Conservation (phyloP, 2,113 vertebrate genomes). For the Pluvialis apricaria region DNA sequence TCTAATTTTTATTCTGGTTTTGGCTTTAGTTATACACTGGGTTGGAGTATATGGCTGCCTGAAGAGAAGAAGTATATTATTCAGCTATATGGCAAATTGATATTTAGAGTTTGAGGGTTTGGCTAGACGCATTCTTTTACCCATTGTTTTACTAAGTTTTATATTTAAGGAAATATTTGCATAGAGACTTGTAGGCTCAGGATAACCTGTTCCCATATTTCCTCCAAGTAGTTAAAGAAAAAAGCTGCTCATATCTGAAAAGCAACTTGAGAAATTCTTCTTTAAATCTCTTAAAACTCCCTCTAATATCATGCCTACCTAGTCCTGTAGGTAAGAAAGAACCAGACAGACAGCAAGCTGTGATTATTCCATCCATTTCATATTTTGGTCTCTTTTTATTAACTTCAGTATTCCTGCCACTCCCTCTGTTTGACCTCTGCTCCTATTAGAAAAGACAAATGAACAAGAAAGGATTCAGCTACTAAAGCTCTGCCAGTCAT, state of each 20-base stretch:
- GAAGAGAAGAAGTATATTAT: neutral
- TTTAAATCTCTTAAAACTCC: neutral
- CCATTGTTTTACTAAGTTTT: neutral
- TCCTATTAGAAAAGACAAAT: neutral
- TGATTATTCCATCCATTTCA: neutral
- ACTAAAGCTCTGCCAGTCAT: neutral
- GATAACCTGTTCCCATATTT: neutral
- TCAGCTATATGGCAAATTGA: neutral
- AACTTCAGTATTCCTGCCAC: neutral
- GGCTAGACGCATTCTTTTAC: neutral
- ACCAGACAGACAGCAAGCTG: neutral
- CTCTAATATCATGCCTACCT: neutral
- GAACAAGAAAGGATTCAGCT: neutral
- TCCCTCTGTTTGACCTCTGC: neutral
- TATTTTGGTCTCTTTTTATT: neutral
- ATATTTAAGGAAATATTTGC: neutral
- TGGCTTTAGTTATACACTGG: neutral
- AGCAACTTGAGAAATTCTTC: rapidly evolving
- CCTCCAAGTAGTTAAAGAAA: neutral
- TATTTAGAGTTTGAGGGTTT: neutral
- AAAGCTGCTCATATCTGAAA: neutral
- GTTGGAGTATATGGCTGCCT: neutral
- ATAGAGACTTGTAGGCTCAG: neutral
- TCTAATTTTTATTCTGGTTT: neutral
- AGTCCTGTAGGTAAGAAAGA: neutral